Percentiles rank a stretch among this genome's conserved stretches.
Conservation (phyloP, 2,888 invertebrate species). For the Aproaerema taeniolella region DNA sequence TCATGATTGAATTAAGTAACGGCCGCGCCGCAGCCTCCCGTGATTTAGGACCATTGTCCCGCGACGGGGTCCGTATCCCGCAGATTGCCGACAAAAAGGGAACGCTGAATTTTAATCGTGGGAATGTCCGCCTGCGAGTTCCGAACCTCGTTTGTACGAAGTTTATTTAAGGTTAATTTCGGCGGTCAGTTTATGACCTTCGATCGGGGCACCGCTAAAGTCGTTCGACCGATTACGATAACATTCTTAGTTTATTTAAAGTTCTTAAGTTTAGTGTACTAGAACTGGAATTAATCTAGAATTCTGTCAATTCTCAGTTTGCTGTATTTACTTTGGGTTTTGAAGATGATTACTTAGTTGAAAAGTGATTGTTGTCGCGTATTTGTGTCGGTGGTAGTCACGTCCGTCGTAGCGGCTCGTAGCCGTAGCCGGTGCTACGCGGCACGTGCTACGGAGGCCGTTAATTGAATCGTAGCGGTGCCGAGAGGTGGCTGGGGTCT, state of each 20-base stretch:
- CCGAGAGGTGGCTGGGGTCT: background rate
- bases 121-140: slow-evolving; percentile 39
- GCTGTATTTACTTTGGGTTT: too few relatives aligned
- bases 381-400: background rate
- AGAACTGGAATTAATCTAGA: too few relatives aligned
- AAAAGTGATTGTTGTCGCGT: too few relatives aligned
- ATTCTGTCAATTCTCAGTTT: too few relatives aligned
- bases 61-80: slow-evolving; percentile 23
- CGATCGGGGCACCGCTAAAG: slow-evolving; percentile 35
- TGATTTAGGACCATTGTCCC: slow-evolving; percentile 51
- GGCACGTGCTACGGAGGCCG: slow-evolving; percentile 9
- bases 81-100: slow-evolving; percentile 50
- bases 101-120: slow-evolving; percentile 63
- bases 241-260: slow-evolving; percentile 15
- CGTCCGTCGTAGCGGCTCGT: slow-evolving; percentile 17
- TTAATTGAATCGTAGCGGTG: slow-evolving; percentile 7
- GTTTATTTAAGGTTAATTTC: slow-evolving; percentile 71
- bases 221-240: slow-evolving; percentile 14
- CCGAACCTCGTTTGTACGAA: slow-evolving; percentile 18
- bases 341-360: too few relatives aligned
- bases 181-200: slow-evolving; percentile 43
- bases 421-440: slow-evolving; percentile 20
- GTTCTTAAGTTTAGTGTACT: too few relatives aligned
- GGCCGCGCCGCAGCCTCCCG: slow-evolving; percentile 32
- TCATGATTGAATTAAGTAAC: slow-evolving; percentile 75